Base-by-base conservation (phyloP, 1,140 invertebrate species). In the Atta texana region DNA sequence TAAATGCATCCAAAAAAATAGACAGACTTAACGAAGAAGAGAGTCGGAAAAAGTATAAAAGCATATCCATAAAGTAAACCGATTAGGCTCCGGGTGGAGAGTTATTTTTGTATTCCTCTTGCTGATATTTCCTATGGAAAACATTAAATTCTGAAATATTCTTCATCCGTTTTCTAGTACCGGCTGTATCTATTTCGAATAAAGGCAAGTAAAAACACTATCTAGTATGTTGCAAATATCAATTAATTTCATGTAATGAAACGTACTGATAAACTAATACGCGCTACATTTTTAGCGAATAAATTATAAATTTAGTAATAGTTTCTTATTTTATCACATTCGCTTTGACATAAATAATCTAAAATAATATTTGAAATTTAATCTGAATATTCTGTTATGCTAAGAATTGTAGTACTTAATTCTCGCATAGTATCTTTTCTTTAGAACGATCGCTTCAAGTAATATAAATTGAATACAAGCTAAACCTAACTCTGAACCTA, bases 61-160 rank as follows among this genome's bases (percentile, higher is more conserved):
- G 88, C 90, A 86, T 69, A 89, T 86, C 51, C 53, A 85, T 71
- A 85, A 24, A 91, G 87, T 51, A 91, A 64, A 88, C 81, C 82
- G 61, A 59, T 90, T 34, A 89, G 59, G 53, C 87, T 63, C 87
- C 92, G 93, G 93, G 93, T 94, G 93, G 93, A 93, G 93, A 94
- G 93, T 92, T 84, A 72, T 51, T 89, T 89, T 78, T 85, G 16
- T 21, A 77, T 69, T 85, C 78, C 49, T 44, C 49, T 68, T 68
- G 31, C 14, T 85, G 10, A 82, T 16, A 66, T 87, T 49, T 85
- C 24, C 76, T 51, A 68, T 59, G 28, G 5, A 64, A 69, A 88
- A 72, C 16, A 7, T 24, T 55, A 49, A 72, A 88, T 86, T 44
- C 75, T 53, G 6, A 21, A 74, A 77, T 66, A 86, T 21, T 77